Conservation (phyloP, 1,140 invertebrate species). For the Homalodisca vitripennis region DNA sequence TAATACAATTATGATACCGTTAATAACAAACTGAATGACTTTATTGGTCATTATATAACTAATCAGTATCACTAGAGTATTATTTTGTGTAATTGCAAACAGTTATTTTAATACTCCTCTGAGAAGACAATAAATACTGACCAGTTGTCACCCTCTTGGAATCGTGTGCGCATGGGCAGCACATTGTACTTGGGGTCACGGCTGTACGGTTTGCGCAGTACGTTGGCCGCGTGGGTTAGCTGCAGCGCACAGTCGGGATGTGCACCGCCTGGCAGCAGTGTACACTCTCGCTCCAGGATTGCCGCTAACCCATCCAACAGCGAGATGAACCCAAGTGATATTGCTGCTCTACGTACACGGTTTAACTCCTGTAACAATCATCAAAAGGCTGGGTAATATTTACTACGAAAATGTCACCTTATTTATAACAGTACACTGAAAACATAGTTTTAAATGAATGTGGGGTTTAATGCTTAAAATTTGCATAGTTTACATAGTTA, state of each 20-base stretch:
- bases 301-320: conserved; percentile 70
- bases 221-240: conserved; percentile 81
- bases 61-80: no score
- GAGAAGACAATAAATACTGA: neutral
- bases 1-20: no score
- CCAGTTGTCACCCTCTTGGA: conserved; percentile 21
- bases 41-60: no score
- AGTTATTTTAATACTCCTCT: neutral
- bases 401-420: no score
- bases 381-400: no score
- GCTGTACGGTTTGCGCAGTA: conserved; percentile 62
- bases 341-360: conserved; percentile 73
- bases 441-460: no score
- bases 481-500: no score
- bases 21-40: no score
- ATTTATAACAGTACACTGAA: no score
- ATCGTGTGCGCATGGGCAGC: conserved; percentile 52
- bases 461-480: no score
- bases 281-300: conserved; percentile 88
- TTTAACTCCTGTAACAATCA: conserved; percentile 76
- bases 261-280: conserved; percentile 69
- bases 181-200: conserved; percentile 64
- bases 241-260: conserved; percentile 88
- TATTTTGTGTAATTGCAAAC: no score
- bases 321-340: conserved; percentile 85